A percentile compares a stretch with the other conserved stretches of the same genome.
Conservation (phyloP, 2,113 vertebrate species). For the Xiphophorus maculatus region DNA sequence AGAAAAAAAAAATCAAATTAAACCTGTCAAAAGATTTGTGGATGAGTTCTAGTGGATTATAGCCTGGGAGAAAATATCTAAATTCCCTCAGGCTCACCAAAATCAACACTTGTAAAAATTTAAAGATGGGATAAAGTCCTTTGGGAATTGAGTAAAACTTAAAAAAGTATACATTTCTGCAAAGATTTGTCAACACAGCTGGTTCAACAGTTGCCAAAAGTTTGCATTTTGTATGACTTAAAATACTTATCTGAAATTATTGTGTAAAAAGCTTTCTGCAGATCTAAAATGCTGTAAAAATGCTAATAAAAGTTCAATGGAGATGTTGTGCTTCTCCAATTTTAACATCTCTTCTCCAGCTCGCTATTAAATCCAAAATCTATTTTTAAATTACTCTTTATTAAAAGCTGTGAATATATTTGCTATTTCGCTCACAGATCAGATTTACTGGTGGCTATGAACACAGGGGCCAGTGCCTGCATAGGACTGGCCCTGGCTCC, state of each 20-base stretch:
- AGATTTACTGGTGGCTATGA: no score
- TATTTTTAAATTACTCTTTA: neutral
- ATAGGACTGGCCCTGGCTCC: no score
- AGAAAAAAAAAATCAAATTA: neutral
- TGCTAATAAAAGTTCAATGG: neutral
- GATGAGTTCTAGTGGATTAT: neutral
- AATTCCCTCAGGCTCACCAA: neutral
- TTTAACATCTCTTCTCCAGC: neutral
- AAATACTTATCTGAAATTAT: neutral
- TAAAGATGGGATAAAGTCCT: no score
- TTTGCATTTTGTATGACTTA: no score
- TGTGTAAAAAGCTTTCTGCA: neutral
- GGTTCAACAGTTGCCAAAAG: neutral
- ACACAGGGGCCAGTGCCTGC: no score
- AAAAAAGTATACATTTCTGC: neutral
- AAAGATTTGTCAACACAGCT: neutral
- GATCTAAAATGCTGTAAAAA: neutral
- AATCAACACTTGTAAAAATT: no score
- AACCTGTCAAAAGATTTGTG: neutral
- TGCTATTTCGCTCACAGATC: neutral
- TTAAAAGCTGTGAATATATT: neutral
- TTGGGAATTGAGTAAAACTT: neutral
- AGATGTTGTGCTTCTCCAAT: neutral
- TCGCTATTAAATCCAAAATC: neutral
- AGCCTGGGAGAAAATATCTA: neutral